A percentile compares a stretch with the other conserved stretches of the same genome.
Conservation (phyloP, 2,797 vertebrate species). For the Odontamblyopus lacepedii region DNA sequence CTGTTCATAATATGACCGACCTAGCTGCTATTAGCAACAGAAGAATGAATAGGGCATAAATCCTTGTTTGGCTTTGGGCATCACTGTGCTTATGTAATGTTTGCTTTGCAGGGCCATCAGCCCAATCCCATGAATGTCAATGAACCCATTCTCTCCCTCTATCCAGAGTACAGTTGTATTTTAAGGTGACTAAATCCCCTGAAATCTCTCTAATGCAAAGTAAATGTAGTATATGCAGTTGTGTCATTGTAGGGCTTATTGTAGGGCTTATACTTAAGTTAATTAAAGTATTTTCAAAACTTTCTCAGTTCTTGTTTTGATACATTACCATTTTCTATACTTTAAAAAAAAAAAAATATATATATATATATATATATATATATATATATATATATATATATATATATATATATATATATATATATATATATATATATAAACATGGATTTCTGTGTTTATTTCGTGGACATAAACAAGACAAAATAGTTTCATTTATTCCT, state of each 20-base stretch:
- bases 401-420: neutral
- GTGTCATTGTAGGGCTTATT: neutral
- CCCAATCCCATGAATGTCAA: constrained; percentile 47
- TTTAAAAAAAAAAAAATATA: neutral
- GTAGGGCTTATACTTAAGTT: too few species aligned
- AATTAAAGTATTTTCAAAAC: too few species aligned
- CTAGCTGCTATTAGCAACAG: constrained; percentile 2
- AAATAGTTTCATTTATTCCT: neutral
- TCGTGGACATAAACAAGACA: neutral
- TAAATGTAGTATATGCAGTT: constrained; percentile 7
- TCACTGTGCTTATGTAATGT: constrained; percentile 53
- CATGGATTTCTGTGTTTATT: neutral
- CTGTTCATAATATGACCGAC: constrained; percentile 6
- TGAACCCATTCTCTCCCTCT: constrained; percentile 26
- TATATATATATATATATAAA: neutral
- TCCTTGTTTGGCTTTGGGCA: constrained; percentile 28
- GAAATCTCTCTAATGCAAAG: neutral
- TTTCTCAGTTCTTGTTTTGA: neutral
- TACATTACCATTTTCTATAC: neutral
- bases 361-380: neutral
- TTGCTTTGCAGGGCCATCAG: constrained; percentile 41
- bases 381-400: neutral
- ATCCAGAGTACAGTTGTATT: constrained; percentile 9
- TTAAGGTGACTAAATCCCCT: neutral
- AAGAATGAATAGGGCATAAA: neutral